Evolutionary conservation across 2,113 vertebrate genomes (phyloP).

Genomic region (Tragelaphus strepsiceros): DNA sequence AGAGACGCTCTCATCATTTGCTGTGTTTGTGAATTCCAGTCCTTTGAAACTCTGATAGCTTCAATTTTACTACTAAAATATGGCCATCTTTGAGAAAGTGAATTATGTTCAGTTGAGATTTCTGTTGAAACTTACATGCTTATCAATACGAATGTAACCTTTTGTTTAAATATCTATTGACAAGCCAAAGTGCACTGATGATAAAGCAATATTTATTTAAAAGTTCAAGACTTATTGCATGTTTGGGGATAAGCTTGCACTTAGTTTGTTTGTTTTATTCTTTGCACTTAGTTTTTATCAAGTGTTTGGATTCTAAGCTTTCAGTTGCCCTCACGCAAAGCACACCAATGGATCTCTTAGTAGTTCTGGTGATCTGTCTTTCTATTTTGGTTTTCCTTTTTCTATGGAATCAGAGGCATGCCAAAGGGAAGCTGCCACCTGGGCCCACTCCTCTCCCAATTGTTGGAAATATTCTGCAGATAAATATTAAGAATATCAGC

Average conservation of each 20-base stretch:
- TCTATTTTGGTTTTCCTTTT: slow-evolving; percentile 49
- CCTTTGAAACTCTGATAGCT: background rate
- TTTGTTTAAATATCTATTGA: background rate
- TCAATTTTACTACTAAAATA: background rate
- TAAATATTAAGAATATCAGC: slow-evolving; percentile 55
- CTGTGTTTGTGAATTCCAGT: background rate
- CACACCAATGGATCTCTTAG: background rate
- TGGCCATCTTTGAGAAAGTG: no score
- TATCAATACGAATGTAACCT: background rate
- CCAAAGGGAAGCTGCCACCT: slow-evolving; percentile 69
- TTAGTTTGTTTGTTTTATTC: background rate
- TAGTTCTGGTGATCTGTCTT: slow-evolving; percentile 53
- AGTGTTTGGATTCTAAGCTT: background rate
- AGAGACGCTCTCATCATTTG: background rate
- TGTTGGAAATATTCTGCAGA: slow-evolving; percentile 62
- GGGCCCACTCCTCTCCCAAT: slow-evolving; percentile 67
- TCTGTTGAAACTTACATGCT: background rate
- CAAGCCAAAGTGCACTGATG: background rate
- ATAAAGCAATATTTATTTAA: background rate
- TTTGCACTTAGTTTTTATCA: background rate
- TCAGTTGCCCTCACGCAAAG: background rate
- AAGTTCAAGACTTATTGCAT: background rate
- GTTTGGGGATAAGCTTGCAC: background rate
- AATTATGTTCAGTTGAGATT: no score
- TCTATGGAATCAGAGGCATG: slow-evolving; percentile 34